phyloP scores from a whole-genome alignment of 1,140 invertebrate species.

The Sitophilus oryzae region DNA sequence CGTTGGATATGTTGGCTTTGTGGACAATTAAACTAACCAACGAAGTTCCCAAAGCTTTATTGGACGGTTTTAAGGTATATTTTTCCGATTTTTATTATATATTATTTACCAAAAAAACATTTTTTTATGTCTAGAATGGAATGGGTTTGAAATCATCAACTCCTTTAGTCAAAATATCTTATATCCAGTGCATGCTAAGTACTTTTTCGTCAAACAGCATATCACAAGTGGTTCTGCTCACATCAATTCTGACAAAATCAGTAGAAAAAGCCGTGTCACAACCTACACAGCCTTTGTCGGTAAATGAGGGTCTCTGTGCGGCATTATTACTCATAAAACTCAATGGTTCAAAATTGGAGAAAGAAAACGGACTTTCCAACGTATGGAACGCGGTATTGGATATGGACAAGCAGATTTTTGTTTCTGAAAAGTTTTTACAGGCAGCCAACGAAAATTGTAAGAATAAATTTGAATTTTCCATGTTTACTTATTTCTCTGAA shows the following conservation, averaged over 20 bases:
- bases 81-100: slow-evolving; percentile 9
- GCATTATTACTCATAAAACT: slow-evolving; percentile 67
- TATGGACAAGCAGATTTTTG: slow-evolving; percentile 71
- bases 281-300: slow-evolving; percentile 54
- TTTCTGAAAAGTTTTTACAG: slow-evolving; percentile 69
- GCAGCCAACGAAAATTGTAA: slow-evolving; percentile 62
- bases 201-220: slow-evolving; percentile 55
- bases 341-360: slow-evolving; percentile 51
- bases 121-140: slow-evolving; percentile 56
- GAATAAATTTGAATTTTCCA: slow-evolving; percentile 16
- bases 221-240: slow-evolving; percentile 47
- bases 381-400: slow-evolving; percentile 68
- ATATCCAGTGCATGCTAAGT: slow-evolving; percentile 64
- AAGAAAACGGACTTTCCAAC: slow-evolving; percentile 48
- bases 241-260: slow-evolving; percentile 57
- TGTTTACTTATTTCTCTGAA: slow-evolving; percentile 10
- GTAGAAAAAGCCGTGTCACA: slow-evolving; percentile 67
- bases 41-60: slow-evolving; percentile 63
- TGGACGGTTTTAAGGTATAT: slow-evolving; percentile 68
- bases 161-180: slow-evolving; percentile 68
- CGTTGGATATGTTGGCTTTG: slow-evolving; percentile 70
- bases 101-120: neutral
- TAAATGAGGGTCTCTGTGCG: slow-evolving; percentile 76
- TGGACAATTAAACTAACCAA: slow-evolving; percentile 69
- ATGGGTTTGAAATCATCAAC: slow-evolving; percentile 71